These are phyloP conservation scores for Vidua macroura DNA, from an alignment of 2,113 vertebrate species.

Conservation along the genomic window DNA sequence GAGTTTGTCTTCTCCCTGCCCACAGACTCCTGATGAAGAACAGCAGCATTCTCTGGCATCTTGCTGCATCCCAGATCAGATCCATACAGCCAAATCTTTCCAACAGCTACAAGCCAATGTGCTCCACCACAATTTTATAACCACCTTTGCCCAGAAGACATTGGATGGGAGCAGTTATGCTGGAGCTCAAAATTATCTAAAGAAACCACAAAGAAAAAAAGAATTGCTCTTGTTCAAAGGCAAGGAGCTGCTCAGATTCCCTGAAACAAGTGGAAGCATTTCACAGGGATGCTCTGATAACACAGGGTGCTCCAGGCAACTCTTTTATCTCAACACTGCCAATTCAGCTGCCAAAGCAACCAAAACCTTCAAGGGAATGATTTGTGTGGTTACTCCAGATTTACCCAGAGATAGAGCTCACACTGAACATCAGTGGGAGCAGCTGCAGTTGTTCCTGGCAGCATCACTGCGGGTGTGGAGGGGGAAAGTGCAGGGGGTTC, in stretches of 20 bases:
- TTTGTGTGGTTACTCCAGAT: neutral
- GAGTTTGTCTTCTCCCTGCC: neutral
- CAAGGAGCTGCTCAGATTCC: neutral
- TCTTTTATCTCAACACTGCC: conserved; percentile 10
- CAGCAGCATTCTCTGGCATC: neutral
- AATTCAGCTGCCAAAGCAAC: neutral
- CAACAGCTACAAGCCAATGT: neutral
- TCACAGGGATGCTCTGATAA: neutral
- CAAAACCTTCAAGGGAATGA: neutral
- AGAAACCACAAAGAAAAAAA: conserved; percentile 1
- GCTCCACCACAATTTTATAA: neutral
- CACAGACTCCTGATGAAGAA: neutral
- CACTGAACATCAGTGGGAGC: neutral
- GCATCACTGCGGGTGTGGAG: neutral
- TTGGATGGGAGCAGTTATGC: neutral
- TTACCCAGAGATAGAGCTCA: neutral
- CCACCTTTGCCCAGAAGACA: neutral
- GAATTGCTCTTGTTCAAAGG: neutral
- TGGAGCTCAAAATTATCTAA: neutral
- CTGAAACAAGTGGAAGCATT: neutral
- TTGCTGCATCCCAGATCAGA: neutral
- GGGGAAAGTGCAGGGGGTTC: neutral
- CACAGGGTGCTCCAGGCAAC: neutral
- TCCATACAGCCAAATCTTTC: neutral
- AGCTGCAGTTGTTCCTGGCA: neutral